These are phyloP conservation scores for Sphecodes monilicornis DNA, from an alignment of 2,888 invertebrate genomes.

Conservation along the genomic window DNA sequence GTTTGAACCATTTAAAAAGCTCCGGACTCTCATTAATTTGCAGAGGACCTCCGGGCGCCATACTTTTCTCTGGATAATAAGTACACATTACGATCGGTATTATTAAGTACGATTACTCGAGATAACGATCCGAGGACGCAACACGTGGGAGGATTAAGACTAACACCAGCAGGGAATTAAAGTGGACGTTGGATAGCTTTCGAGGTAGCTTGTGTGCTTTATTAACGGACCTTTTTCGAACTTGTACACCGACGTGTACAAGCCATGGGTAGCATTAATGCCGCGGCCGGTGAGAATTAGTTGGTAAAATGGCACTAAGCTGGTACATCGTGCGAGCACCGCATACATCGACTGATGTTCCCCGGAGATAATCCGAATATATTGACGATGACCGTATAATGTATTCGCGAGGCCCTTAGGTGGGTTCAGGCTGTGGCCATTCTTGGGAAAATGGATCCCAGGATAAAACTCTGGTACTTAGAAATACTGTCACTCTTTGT, in stretches of 20 bases:
- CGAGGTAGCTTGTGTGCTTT: conserved; percentile 15
- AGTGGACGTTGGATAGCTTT: background rate
- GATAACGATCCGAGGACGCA: conserved; percentile 7
- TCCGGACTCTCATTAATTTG: background rate
- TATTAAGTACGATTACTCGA: background rate
- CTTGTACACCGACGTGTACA: background rate
- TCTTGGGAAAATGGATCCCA: conserved; percentile 50
- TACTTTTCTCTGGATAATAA: background rate
- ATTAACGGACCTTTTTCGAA: conserved; percentile 28
- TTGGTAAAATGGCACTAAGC: conserved; percentile 62
- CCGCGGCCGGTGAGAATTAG: conserved; percentile 61
- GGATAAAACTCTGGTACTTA: background rate
- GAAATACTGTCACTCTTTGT: background rate
- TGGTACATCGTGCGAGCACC: conserved; percentile 51
- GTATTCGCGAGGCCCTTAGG: conserved; percentile 62
- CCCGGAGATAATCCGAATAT: conserved; percentile 62
- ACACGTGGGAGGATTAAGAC: conserved; percentile 11
- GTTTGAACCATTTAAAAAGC: background rate
- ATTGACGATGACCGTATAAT: conserved; percentile 65
- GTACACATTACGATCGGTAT: background rate
- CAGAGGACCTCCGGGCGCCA: background rate
- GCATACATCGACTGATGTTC: conserved; percentile 61
- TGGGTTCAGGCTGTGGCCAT: conserved; percentile 34
- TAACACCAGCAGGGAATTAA: conserved; percentile 11
- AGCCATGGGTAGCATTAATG: conserved; percentile 47